Base-by-base conservation (phyloP, 2,888 invertebrate species). In the Polietes domitor region DNA sequence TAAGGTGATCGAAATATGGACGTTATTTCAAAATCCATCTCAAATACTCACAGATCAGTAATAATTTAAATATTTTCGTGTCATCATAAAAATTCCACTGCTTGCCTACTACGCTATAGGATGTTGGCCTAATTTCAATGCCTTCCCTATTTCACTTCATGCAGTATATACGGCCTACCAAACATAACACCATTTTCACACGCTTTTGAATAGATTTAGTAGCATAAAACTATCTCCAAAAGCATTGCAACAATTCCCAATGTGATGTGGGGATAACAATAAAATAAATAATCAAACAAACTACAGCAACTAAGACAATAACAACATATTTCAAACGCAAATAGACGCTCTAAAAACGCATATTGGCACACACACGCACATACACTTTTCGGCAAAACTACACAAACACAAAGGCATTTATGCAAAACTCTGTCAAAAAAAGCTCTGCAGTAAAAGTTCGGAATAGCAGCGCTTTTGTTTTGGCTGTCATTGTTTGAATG, bases 401-500 rank as follows among this genome's bases (percentile, higher is more conserved):
- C 43, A 41, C 9, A 53, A 61, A 28, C 43, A 68, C 72, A 50
- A 47, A 41, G 41, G 68, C 37, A 4, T 28, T 26, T 19, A 75
- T 65, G n/a, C 15, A 53, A 53, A 50, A 65, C 50, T 63, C 10
- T 75, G 55, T 12, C 3, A 41, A 80, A 41, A 80, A 71, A 61
- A 55, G 9, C 24, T 55, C 53, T 37, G 68, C 68, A 43, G 68
- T 43, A 24, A 43, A 68, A 68, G 43, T 0, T 50, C 15, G 12
- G n/a, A 21, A 4, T 4, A 71, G 19, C 37, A 72, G 12, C 58
- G 50, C 74, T 80, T 68, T 75, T 65, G 47, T 58, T 73, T 63
- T 61, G 58, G 12, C 55, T 83, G 82, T 76, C 77, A 78, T 80
- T 85, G 85, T 80, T 83, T 86, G 86, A 83, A 85, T 86, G 86